These are phyloP conservation scores for Pipa parva DNA, from an alignment of 2,113 vertebrate species.

Conservation along the genomic window DNA sequence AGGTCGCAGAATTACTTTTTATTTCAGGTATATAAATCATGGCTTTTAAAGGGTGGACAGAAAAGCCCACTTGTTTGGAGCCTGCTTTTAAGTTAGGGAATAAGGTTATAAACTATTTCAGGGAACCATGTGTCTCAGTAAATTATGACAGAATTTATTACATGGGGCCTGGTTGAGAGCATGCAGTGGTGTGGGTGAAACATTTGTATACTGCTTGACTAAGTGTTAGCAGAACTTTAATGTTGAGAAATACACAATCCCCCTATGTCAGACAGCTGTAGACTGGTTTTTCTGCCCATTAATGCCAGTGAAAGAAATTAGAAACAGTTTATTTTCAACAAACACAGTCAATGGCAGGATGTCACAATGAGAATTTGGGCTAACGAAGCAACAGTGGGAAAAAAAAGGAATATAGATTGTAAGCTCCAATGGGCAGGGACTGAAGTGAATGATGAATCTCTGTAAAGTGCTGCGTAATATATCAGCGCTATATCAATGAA, in stretches of 20 bases:
- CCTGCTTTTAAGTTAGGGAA: slow-evolving; percentile 25
- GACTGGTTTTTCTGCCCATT: neutral
- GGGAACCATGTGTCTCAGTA: slow-evolving; percentile 26
- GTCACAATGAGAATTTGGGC: neutral
- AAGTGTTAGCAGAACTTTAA: slow-evolving; percentile 38
- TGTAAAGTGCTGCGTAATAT: too few species aligned
- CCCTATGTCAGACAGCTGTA: neutral
- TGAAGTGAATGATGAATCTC: too few species aligned
- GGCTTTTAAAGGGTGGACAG: slow-evolving; percentile 22
- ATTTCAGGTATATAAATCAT: slow-evolving; percentile 37
- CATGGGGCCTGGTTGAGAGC: slow-evolving; percentile 13
- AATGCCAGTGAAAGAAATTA: neutral
- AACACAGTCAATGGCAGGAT: neutral
- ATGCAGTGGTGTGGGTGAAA: slow-evolving; percentile 30
- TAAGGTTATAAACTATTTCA: slow-evolving; percentile 34
- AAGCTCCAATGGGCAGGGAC: too few species aligned
- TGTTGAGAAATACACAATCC: slow-evolving; percentile 9
- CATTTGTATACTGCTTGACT: slow-evolving; percentile 30
- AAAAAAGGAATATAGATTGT: too few species aligned
- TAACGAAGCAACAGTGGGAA: neutral
- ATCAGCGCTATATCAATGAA: too few species aligned
- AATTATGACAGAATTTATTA: slow-evolving; percentile 34
- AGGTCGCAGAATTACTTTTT: slow-evolving; percentile 29
- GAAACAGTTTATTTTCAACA: neutral
- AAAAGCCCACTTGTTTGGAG: slow-evolving; percentile 32